Evolutionary conservation across 2,888 invertebrate genomes (phyloP).

Genomic region (Sclerodermus sp.): DNA sequence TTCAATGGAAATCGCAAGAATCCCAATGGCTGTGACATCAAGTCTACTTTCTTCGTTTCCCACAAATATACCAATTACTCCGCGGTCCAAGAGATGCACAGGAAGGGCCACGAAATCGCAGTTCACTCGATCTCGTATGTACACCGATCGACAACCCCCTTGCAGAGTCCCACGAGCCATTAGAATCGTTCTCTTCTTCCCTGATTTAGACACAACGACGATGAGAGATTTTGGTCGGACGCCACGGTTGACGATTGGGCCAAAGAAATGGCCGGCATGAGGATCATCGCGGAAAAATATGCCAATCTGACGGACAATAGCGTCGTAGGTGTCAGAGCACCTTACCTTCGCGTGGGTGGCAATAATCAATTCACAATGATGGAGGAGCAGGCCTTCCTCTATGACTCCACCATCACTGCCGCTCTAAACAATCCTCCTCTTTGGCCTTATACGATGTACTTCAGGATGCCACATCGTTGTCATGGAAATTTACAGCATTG

Average conservation of each 20-base stretch:
- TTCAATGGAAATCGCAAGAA: slow-evolving; percentile 88
- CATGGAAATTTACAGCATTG: slow-evolving; percentile 91
- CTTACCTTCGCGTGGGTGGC: slow-evolving; percentile 88
- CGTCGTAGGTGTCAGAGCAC: slow-evolving; percentile 87
- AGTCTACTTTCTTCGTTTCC: slow-evolving; percentile 88
- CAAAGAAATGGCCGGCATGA: slow-evolving; percentile 93
- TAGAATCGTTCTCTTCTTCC: not conserved
- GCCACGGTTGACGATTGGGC: slow-evolving; percentile 92
- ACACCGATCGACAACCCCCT: not conserved
- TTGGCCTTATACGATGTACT: slow-evolving; percentile 99
- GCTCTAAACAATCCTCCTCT: slow-evolving; percentile 88
- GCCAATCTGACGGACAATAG: slow-evolving; percentile 89
- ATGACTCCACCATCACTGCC: slow-evolving; percentile 93
- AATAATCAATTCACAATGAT: slow-evolving; percentile 98
- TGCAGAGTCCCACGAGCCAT: not conserved
- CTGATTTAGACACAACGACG: slow-evolving; percentile 76
- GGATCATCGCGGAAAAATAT: slow-evolving; percentile 86
- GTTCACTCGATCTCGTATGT: slow-evolving; percentile 92
- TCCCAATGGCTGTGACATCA: slow-evolving; percentile 91
- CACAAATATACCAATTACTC: slow-evolving; percentile 94
- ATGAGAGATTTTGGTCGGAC: slow-evolving; percentile 91
- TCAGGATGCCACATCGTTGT: slow-evolving; percentile 92
- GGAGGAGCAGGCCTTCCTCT: slow-evolving; percentile 93
- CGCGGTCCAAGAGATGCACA: slow-evolving; percentile 87
- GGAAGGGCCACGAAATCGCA: slow-evolving; percentile 91